Base-by-base conservation (phyloP, 2,113 vertebrate genomes). In the Chaenogobius annularis region DNA sequence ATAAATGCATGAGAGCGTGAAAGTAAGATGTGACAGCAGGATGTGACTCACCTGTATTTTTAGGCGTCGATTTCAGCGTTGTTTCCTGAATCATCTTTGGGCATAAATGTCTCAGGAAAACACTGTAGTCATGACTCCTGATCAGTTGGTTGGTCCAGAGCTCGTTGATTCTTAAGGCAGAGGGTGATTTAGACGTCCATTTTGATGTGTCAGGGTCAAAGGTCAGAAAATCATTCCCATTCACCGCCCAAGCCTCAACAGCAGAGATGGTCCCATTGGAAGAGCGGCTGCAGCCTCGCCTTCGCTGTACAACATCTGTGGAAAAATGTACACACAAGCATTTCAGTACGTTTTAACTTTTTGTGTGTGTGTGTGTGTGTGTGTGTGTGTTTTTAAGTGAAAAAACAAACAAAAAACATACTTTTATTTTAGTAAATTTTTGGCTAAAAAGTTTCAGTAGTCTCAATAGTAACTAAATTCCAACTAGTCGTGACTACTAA, bases 231-330 rank as follows among this genome's bases (percentile, higher is more conserved):
- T 59, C 66, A 5, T 2, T 31, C 10, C 70, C 71, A 40, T 69
- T 69, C 61, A 78, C 40, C n/a, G 77, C 66, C 70, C 77, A 78
- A 40, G 5, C 20, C 9, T 78, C 77, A 65, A 66, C 66, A 44
- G 22, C 15, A 52, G 52, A 69, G 2, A 65, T 15, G 8, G 0
- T 31, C 48, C 70, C 76, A 54, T 65, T 47, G 1, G 37, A 17
- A 20, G 61, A 40, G 19, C 9, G 70, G 44, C 37, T 43, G 50
- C 71, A 79, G 17, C 66, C 71, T 22, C 61, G 52, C 13, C 7
- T 40, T 9, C 62, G 37, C 37, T 65, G 62, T 35, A 74, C 44
- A 26, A 66, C 52, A 52, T 66, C 71, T 73, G 10, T 9, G 26
- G 26, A 19, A 35, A 35, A 35, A 14, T 26, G 15, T 17, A 19